Percentiles rank a stretch among this genome's conserved stretches.
phyloP scores from a whole-genome alignment of 2,113 vertebrate genomes.

The Vicugna pacos region DNA sequence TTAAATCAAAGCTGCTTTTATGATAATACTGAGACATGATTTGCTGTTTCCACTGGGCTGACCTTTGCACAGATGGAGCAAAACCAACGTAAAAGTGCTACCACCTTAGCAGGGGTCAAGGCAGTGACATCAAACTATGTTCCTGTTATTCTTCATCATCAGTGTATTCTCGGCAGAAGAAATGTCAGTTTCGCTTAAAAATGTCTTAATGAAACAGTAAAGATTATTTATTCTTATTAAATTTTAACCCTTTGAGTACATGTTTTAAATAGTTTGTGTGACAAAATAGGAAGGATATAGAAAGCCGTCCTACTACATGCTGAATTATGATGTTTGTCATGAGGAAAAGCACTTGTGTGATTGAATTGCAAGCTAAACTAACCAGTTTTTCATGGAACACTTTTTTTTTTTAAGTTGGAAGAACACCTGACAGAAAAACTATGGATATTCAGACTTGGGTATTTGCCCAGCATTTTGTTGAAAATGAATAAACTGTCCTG shows the following conservation, averaged over 20 bases:
- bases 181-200: constrained; percentile 21
- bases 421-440: not conserved
- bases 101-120: not conserved
- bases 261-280: constrained; percentile 10
- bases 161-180: not conserved
- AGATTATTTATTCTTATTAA: constrained; percentile 27
- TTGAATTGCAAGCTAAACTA: constrained; percentile 40
- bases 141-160: not conserved
- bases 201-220: not conserved
- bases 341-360: not conserved
- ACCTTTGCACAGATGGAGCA: not conserved
- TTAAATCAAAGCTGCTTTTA: constrained; percentile 11
- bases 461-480: constrained; percentile 41
- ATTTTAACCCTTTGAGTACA: not conserved
- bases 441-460: constrained; percentile 22
- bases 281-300: not conserved
- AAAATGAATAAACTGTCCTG: constrained; percentile 53
- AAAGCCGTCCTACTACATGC: not conserved
- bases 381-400: not conserved
- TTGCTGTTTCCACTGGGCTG: not conserved
- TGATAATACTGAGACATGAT: not conserved
- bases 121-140: not conserved
- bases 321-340: not conserved
- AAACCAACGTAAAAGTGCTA: not conserved
- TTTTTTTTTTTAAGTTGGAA: constrained; percentile 49